Evolutionary conservation across 1,140 invertebrate genomes (phyloP), one percentile per base, ranked within the genome.

Genomic region (Anoplophora glabripennis): DNA sequence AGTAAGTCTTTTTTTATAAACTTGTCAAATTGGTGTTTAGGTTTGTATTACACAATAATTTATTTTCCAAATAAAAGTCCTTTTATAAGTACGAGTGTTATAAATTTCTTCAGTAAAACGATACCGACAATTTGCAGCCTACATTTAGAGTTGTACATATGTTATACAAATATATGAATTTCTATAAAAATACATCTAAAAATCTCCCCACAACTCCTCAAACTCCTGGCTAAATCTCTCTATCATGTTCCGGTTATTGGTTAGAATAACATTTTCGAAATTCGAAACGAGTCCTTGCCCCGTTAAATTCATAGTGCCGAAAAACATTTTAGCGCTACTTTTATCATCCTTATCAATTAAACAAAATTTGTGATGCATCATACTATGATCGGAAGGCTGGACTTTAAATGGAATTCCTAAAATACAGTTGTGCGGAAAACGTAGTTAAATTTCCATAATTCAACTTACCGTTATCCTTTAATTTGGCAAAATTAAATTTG

Each of bases 291-390:
- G 36, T 38, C 59, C 71, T 59, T 71, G 69, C 4, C 46, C 21
- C 36, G 71, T 72, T 51, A 71, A 56, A 42, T 73, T 73, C 10
- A 69, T 38, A 33, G 63, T 66, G 7, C 71, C 71, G 47, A 65
- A 65, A 51, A 71, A 69, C 47, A 70, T 54, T 65, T 70, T 67
- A 11, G 59, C 54, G 36, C 10, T 14, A 14, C 49, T 12, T 36
- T 21, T 11, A 46, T 69, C 53, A n/a, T 57, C 59, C 57, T 67
- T 67, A 63, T 73, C 71, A 47, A 69, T 64, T 34, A 71, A 5
- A 60, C 68, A 69, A 55, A 66, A 73, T 47, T 73, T 73, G 38
- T 73, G 69, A 47, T 73, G 71, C 63, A 73, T 65, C 33, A 67
- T 56, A 52, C 51, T 46, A 17, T 65, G 34, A 34, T 15, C 10